A percentile compares a stretch with the other conserved stretches of the same genome.
Conservation (phyloP, 2,113 vertebrate species). For the Alces alces region DNA sequence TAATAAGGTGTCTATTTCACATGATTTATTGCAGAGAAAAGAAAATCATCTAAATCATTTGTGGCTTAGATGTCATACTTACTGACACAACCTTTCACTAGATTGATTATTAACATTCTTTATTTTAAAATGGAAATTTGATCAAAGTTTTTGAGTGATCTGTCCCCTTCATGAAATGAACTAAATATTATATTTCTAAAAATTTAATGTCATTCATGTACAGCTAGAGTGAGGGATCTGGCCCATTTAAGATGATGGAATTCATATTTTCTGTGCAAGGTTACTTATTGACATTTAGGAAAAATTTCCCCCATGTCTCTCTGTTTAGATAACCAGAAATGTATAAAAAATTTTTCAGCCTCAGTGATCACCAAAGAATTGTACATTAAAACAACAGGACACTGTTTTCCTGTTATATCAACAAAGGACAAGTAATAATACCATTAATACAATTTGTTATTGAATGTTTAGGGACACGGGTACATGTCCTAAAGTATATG, state of each 20-base stretch:
- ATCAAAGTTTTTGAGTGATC: not conserved
- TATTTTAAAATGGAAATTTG: not conserved
- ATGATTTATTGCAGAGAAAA: not conserved
- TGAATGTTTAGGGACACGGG: not conserved
- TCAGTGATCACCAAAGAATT: not conserved
- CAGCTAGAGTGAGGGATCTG: not conserved
- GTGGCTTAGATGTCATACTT: not conserved
- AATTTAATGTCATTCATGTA: not conserved
- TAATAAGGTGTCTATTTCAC: not conserved
- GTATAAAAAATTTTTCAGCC: not conserved
- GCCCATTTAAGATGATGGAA: not conserved
- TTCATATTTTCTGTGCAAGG: not conserved
- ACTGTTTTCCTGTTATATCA: not conserved
- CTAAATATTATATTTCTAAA: not conserved
- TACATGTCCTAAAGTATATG: not conserved
- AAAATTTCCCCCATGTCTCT: not conserved
- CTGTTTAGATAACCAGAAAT: not conserved
- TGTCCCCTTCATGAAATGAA: not conserved
- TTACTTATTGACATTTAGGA: not conserved
- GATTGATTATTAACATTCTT: not conserved
- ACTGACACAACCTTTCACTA: not conserved
- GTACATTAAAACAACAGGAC: not conserved
- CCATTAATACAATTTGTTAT: not conserved
- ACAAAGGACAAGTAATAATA: not conserved
- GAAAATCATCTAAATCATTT: not conserved